Evolutionary conservation across 2,888 invertebrate species (phyloP).

Genomic region (Nomada lathburiana): DNA sequence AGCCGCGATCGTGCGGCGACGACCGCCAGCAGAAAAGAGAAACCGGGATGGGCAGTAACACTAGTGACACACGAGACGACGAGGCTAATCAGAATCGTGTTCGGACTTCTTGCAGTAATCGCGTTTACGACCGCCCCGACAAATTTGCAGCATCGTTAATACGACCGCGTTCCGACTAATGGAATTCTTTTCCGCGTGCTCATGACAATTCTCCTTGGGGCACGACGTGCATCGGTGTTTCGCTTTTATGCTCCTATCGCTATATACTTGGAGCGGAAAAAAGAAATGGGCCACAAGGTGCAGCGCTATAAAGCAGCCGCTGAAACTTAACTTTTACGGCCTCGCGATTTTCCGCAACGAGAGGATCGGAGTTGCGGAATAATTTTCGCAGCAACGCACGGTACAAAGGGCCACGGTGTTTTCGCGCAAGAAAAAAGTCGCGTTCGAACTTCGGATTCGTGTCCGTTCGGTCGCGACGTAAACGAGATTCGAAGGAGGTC

Average conservation of each 20-base stretch:
- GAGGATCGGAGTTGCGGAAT: neutral
- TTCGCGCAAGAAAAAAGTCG: neutral
- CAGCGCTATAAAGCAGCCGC: neutral
- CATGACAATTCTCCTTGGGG: neutral
- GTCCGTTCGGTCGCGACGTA: neutral
- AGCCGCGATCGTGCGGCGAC: conserved; percentile 47
- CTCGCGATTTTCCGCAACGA: neutral
- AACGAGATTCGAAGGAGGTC: neutral
- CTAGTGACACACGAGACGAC: neutral
- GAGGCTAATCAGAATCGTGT: neutral
- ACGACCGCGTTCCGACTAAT: conserved; percentile 19
- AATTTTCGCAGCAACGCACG: neutral
- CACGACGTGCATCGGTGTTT: neutral
- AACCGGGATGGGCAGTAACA: neutral
- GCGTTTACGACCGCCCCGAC: conserved; percentile 22
- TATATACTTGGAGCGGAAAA: no score
- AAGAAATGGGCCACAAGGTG: no score
- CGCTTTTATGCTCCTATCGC: neutral
- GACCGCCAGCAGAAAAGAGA: neutral
- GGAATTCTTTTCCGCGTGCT: conserved; percentile 14
- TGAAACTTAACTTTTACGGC: neutral
- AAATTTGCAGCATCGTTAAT: conserved; percentile 41
- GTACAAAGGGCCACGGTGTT: neutral
- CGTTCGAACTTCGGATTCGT: no score
- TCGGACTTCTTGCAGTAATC: conserved; percentile 26